Base-by-base conservation (phyloP, 2,113 vertebrate species). In the Elgaria multicarinata region DNA sequence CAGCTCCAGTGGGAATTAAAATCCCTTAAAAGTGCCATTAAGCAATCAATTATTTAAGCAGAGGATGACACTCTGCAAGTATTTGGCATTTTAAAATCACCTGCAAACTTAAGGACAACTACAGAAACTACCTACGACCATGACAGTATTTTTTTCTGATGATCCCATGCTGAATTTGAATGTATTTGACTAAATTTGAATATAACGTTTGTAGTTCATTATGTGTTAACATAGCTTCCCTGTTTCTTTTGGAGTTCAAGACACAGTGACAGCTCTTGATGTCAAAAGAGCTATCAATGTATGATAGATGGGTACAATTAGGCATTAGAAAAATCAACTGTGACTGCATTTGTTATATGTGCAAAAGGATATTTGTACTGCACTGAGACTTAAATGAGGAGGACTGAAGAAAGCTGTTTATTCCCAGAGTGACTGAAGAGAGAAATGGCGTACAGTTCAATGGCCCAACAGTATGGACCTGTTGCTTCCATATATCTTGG, bases 11-110 rank as follows among this genome's bases (percentile, higher is more conserved):
- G 58, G 58, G 82, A 92, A 85, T 18, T 50, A 55, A 87, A 85
- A 90, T 94, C 16, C 44, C 28, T 90, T 90, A 44, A 93, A 94
- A 92, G 86, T 90, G 58, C 42, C 91, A 90, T 90, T 91, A 88
- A 88, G 46, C 3, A 90, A 86, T 94, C 72, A 92, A 90, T 92
- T 94, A 93, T 95, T 94, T 93, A 94, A 94, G 85, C 28, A 44
- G 9, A 24, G 33, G 74, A 1, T 93, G 81, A 82, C 67, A 74
- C 33, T 87, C 42, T 33, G 24, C 33, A 77, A 31, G 31, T 76
- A 42, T 84, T 95, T 92, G 90, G 87, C 87, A 85, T 85, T 91
- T 91, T 86, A 90, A 86, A 83, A 90, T n/a, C 0, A 0, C 72
- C 55, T 82, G 81, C 87, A 94, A 89, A 82, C 26, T 55, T 84